Evolutionary conservation across 2,113 vertebrate genomes (phyloP).

Genomic region (Catharus minimus): DNA sequence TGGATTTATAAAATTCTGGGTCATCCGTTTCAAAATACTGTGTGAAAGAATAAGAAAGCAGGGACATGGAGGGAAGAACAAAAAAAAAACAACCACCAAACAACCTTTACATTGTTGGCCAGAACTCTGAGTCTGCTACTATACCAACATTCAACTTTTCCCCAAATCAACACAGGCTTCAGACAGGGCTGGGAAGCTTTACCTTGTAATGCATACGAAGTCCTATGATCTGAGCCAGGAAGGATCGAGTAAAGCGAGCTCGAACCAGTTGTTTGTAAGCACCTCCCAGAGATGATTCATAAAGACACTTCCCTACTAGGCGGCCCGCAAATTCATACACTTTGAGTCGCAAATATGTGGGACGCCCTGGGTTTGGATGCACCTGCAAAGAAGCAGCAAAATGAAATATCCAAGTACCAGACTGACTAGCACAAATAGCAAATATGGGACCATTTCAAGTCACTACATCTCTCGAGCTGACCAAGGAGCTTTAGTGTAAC

Average conservation of each 20-base stretch:
- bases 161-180: background rate
- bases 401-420: background rate
- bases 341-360: constrained; percentile 86
- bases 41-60: constrained; percentile 1
- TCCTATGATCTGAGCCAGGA: constrained; percentile 97
- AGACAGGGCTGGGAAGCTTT: background rate
- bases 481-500: background rate
- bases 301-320: constrained; percentile 96
- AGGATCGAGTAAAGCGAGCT: constrained; percentile 95
- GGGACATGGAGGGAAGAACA: background rate
- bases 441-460: background rate
- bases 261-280: constrained; percentile 94
- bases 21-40: constrained; percentile 98
- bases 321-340: constrained; percentile 96
- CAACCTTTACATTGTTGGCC: background rate
- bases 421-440: background rate
- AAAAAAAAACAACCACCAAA: background rate
- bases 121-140: background rate
- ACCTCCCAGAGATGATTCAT: constrained; percentile 93
- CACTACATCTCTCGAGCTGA: background rate
- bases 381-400: constrained; percentile 77
- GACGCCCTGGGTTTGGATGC: constrained; percentile 91
- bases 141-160: background rate
- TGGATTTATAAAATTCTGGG: constrained; percentile 98
- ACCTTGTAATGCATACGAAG: constrained; percentile 99